These are phyloP conservation scores for Orchesella cincta DNA, from an alignment of 1,140 invertebrate genomes.

Conservation along the genomic window DNA sequence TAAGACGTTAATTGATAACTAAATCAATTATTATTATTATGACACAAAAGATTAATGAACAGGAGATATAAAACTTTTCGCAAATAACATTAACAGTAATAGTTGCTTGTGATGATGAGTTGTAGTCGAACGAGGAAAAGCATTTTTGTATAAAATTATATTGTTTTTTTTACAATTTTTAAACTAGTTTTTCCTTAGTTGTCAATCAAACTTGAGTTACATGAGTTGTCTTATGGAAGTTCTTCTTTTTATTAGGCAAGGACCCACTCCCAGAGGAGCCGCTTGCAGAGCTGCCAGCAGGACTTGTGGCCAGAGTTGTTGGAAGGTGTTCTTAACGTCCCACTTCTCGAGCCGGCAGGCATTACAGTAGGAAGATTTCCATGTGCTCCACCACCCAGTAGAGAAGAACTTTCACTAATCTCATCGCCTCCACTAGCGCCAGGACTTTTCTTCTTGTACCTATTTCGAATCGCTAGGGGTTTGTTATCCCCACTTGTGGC, in stretches of 20 bases:
- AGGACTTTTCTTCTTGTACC: conserved; percentile 40
- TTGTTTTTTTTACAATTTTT: background rate
- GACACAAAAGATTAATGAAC: no score
- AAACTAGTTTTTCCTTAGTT: background rate
- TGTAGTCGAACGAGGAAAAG: no score
- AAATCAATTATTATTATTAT: no score
- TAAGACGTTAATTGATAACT: no score
- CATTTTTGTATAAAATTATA: no score
- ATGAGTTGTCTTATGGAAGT: conserved; percentile 47
- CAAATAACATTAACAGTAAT: no score
- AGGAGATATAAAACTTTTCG: no score
- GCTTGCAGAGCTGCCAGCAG: conserved; percentile 1
- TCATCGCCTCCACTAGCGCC: conserved; percentile 38
- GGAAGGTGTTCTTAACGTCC: background rate
- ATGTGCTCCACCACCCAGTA: conserved; percentile 29
- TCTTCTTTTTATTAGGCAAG: conserved; percentile 8
- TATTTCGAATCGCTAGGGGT: conserved; percentile 44
- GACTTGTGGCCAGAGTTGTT: conserved; percentile 24
- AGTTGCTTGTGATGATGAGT: no score
- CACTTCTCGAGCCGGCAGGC: background rate
- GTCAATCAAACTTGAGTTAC: conserved; percentile 46
- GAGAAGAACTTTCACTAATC: conserved; percentile 46
- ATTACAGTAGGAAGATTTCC: background rate
- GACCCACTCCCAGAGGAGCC: background rate
- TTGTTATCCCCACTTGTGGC: background rate